phyloP scores from a whole-genome alignment of 2,888 invertebrate genomes.

The Ophion ellenae region DNA sequence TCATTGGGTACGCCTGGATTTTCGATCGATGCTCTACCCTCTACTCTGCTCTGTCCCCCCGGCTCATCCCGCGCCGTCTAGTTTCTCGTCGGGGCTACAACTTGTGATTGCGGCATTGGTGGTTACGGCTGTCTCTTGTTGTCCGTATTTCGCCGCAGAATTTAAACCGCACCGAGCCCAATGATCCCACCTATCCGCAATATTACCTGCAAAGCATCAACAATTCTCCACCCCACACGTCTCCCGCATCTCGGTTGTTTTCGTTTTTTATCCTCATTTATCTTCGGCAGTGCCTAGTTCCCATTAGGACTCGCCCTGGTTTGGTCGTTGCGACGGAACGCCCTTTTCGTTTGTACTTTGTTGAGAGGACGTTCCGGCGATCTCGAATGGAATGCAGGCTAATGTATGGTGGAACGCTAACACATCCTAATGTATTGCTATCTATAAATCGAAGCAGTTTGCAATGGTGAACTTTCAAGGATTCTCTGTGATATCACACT shows the following conservation, averaged over 20 bases:
- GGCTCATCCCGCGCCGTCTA: not conserved
- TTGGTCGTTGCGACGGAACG: not conserved
- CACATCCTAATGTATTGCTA: too few species aligned
- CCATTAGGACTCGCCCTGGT: not conserved
- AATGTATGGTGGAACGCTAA: too few species aligned
- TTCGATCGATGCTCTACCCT: conserved; percentile 9
- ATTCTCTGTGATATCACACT: not conserved
- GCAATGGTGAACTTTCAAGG: too few species aligned
- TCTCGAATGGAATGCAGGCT: too few species aligned
- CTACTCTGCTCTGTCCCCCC: not conserved
- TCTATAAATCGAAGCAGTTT: too few species aligned
- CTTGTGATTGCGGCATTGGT: conserved; percentile 40
- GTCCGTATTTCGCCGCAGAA: conserved; percentile 40
- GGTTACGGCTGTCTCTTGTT: conserved; percentile 7
- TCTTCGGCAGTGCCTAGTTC: not conserved
- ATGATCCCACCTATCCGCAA: conserved; percentile 16
- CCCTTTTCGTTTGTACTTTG: too few species aligned
- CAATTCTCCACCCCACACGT: conserved; percentile 2
- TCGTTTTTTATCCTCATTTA: not conserved
- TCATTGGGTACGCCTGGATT: conserved; percentile 38
- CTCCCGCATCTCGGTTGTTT: not conserved
- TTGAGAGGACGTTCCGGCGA: too few species aligned
- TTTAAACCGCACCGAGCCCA: conserved; percentile 54
- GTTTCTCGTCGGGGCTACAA: conserved; percentile 28
- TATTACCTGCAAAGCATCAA: conserved; percentile 27